phyloP scores from a whole-genome alignment of 2,888 invertebrate genomes.

The Pterostichus madidus region DNA sequence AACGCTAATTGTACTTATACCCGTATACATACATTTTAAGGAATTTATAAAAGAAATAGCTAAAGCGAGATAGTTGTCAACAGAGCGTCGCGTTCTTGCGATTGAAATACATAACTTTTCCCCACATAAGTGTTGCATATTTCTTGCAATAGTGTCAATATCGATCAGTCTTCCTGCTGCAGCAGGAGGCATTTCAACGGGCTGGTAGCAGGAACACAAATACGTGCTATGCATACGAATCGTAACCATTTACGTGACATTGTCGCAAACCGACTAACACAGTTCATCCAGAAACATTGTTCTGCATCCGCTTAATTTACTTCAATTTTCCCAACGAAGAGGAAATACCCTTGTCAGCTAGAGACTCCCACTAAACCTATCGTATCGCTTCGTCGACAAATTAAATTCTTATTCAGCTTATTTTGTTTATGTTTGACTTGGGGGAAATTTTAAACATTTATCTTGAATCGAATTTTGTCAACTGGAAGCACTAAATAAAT shows the following conservation, averaged over 20 bases:
- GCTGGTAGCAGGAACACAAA: background rate
- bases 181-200: slow-evolving; percentile 23
- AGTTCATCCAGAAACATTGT: slow-evolving; percentile 41
- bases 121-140: slow-evolving; percentile 22
- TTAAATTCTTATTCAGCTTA: slow-evolving; percentile 51
- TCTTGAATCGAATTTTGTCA: slow-evolving; percentile 16
- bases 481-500: slow-evolving; percentile 24
- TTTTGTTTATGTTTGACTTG: slow-evolving; percentile 52
- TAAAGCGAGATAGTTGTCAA: too few relatives aligned
- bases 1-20: too few relatives aligned
- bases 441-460: slow-evolving; percentile 28
- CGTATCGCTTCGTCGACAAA: slow-evolving; percentile 28
- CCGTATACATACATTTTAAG: too few relatives aligned
- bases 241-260: slow-evolving; percentile 21
- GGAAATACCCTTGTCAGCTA: slow-evolving; percentile 32
- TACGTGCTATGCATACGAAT: slow-evolving; percentile 32
- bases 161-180: background rate
- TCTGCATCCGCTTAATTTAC: slow-evolving; percentile 45
- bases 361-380: slow-evolving; percentile 39
- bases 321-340: slow-evolving; percentile 36
- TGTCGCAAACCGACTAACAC: background rate
- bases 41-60: too few relatives aligned
- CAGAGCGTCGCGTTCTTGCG: background rate
- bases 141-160: slow-evolving; percentile 44
- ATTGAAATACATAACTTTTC: background rate